phyloP scores from a whole-genome alignment of 2,888 invertebrate species.

The Erebia aethiops region DNA sequence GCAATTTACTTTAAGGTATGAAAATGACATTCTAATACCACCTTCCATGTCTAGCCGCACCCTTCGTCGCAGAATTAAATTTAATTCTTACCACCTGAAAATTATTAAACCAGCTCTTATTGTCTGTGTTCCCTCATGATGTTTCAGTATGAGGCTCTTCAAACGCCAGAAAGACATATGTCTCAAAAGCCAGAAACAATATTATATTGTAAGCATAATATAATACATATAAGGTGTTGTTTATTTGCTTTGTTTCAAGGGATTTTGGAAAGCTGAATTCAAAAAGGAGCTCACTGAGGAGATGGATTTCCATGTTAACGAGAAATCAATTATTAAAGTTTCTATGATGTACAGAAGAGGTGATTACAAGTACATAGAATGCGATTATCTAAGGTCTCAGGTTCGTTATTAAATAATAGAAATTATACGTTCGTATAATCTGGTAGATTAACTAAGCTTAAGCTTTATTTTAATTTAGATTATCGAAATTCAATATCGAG shows the following conservation, averaged over 20 bases:
- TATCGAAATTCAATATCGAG: constrained; percentile 88
- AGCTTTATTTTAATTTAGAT: constrained; percentile 66
- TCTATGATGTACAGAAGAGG: constrained; percentile 86
- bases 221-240: too few relatives aligned
- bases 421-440: neutral
- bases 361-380: constrained; percentile 66
- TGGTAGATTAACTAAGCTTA: neutral
- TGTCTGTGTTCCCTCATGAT: too few relatives aligned
- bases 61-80: too few relatives aligned
- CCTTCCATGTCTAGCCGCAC: too few relatives aligned
- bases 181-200: too few relatives aligned
- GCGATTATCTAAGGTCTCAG: constrained; percentile 62
- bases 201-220: too few relatives aligned
- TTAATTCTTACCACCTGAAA: too few relatives aligned
- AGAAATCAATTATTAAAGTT: constrained; percentile 81
- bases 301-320: constrained; percentile 85
- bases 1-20: constrained; percentile 92
- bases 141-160: too few relatives aligned
- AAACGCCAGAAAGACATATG: too few relatives aligned
- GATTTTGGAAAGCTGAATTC: constrained; percentile 87
- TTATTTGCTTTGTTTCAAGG: constrained; percentile 53
- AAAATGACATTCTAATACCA: neutral
- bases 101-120: too few relatives aligned
- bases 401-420: constrained; percentile 43
- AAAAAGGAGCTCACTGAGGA: constrained; percentile 75